Percentiles rank a stretch among this genome's conserved stretches.
Evolutionary conservation across 2,113 vertebrate genomes (phyloP).

Genomic region (Larimichthys polyactis): DNA sequence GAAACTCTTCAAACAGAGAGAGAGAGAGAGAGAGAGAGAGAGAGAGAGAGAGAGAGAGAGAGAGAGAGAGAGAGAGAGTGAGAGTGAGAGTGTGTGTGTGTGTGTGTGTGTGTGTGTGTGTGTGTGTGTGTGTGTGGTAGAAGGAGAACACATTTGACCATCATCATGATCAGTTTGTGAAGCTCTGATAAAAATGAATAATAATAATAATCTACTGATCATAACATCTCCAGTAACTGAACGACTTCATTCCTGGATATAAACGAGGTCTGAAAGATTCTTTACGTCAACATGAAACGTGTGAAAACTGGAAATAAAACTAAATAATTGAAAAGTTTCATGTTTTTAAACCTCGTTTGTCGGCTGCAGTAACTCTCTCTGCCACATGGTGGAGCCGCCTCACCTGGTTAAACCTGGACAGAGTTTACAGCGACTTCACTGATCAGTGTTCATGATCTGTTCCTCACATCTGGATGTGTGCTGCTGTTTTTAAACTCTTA

Average conservation of each 20-base stretch:
- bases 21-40: too few relatives aligned
- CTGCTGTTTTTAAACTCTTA: not conserved
- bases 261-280: not conserved
- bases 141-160: not conserved
- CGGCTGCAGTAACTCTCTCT: not conserved
- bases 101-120: constrained; percentile 10
- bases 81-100: too few relatives aligned
- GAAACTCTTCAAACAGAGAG: constrained; percentile 30
- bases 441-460: too few relatives aligned
- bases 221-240: not conserved
- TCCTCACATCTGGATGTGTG: too few relatives aligned
- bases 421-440: too few relatives aligned
- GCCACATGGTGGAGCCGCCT: constrained; percentile 40
- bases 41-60: too few relatives aligned
- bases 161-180: not conserved
- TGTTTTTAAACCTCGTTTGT: not conserved
- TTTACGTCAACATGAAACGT: not conserved
- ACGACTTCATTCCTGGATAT: not conserved
- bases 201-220: not conserved
- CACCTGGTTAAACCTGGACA: too few relatives aligned
- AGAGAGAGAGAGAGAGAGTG: too few relatives aligned
- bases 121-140: not conserved
- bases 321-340: not conserved
- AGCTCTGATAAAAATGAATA: not conserved
- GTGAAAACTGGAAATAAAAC: too few relatives aligned